Evolutionary conservation across 2,797 vertebrate genomes (phyloP), one percentile per base, ranked within the genome.

Genomic region (Poliocrania exsul): DNA sequence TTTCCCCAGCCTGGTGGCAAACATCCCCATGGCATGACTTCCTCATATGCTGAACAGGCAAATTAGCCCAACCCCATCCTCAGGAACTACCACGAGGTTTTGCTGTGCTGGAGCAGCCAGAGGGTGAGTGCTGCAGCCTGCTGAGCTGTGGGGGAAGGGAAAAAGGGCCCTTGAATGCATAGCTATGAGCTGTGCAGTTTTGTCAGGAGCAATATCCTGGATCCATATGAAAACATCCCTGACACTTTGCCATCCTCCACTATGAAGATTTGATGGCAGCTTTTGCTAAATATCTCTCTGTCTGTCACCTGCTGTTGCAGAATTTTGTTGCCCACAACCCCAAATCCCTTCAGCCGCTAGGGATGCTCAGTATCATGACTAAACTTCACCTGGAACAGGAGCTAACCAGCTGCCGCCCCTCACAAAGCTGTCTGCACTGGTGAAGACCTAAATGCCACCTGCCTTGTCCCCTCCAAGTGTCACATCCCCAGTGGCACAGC

Each of bases 161-260:
- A 62, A 65, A n/a, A 24, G 15, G 16, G 11, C 24, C 37, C 49
- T 92, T 77, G 53, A 51, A 23, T 56, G 25, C n/a, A 51, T 51
- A 88, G 28, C 23, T 8, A 3, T 51, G 72, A 51, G 49, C 20
- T 9, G 2, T 61, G 37, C 60, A 16, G 33, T 51, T 82, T 51
- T 0, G 0, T 19, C 28, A 35, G 31, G 31, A 26, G 9, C 2
- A 10, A 9, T 20, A 12, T 1, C 5, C 21, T 69, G 51, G 50
- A 53, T 42, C 15, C 16, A 18, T 14, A 44, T 42, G 58, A 62
- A 84, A 67, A 21, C 33, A 60, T 15, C 6, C 16, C 26, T 1
- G 11, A 35, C 13, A 9, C 6, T 66, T 65, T 62, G 29, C 26
- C 24, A 5, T 24, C 25, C 33, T 73, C 21, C 2, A 2, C 16